A percentile compares a stretch with the other conserved stretches of the same genome.
Evolutionary conservation across 2,113 vertebrate species (phyloP).

Genomic region (Platysternon megacephalum): DNA sequence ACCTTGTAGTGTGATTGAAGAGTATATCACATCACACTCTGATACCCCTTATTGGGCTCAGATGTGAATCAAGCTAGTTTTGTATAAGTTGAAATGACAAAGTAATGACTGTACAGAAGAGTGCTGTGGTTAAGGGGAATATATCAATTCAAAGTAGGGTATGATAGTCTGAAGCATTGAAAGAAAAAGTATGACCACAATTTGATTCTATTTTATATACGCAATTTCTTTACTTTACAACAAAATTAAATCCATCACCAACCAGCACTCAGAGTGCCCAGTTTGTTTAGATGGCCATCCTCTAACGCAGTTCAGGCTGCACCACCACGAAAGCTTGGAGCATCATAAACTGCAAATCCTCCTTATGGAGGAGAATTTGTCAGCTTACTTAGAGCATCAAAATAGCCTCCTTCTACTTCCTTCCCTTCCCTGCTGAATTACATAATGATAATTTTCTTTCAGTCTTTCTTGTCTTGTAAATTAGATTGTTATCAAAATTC

Average conservation of each 20-base stretch:
- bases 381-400: neutral
- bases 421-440: neutral
- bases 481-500: neutral
- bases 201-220: neutral
- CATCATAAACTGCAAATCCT: neutral
- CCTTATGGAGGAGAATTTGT: neutral
- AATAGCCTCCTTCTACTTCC: neutral
- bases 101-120: neutral
- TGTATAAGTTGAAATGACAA: neutral
- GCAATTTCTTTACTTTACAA: neutral
- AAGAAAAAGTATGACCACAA: neutral
- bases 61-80: neutral
- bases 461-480: neutral
- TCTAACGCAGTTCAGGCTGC: accelerated
- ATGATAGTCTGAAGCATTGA: neutral
- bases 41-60: neutral
- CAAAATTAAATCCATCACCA: neutral
- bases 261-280: neutral
- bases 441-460: neutral
- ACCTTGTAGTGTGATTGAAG: neutral
- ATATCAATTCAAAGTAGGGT: neutral
- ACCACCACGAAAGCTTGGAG: neutral
- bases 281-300: neutral
- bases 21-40: neutral
- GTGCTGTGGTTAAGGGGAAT: neutral